Conservation (phyloP, 2,113 vertebrate genomes). For the Calidris pygmaea region DNA sequence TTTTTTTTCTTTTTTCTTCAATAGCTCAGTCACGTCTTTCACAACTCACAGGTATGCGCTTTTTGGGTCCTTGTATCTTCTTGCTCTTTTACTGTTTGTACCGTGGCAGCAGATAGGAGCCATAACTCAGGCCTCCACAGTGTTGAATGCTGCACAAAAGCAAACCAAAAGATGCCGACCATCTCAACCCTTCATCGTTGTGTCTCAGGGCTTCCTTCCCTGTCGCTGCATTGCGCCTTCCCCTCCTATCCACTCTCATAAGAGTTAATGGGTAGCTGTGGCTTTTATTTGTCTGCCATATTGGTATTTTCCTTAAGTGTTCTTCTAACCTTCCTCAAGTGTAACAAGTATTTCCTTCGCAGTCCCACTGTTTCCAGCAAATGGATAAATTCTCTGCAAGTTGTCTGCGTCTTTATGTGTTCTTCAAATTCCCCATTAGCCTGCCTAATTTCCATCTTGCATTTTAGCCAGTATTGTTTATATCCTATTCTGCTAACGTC, state of each 20-base stretch:
- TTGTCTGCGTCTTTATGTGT: neutral
- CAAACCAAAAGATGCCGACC: neutral
- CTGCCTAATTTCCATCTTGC: constrained; percentile 37
- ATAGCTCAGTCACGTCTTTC: neutral
- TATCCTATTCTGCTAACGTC: neutral
- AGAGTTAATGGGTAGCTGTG: neutral
- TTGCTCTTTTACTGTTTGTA: neutral
- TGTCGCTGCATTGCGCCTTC: neutral
- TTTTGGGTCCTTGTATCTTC: neutral
- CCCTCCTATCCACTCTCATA: neutral
- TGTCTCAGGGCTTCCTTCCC: neutral
- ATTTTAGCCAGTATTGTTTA: constrained; percentile 35
- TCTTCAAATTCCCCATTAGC: constrained; percentile 26
- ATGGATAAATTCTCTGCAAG: neutral
- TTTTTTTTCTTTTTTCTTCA: neutral
- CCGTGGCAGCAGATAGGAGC: neutral
- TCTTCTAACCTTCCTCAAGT: constrained; percentile 9
- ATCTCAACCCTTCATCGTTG: neutral
- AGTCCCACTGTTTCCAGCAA: neutral
- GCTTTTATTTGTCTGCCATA: neutral
- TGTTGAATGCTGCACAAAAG: neutral
- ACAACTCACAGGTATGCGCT: neutral
- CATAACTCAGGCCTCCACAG: neutral
- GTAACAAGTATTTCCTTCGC: neutral
- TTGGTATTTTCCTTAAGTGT: neutral